phyloP scores from a whole-genome alignment of 2,797 vertebrate species.

The Mormyrops attenuatus region DNA sequence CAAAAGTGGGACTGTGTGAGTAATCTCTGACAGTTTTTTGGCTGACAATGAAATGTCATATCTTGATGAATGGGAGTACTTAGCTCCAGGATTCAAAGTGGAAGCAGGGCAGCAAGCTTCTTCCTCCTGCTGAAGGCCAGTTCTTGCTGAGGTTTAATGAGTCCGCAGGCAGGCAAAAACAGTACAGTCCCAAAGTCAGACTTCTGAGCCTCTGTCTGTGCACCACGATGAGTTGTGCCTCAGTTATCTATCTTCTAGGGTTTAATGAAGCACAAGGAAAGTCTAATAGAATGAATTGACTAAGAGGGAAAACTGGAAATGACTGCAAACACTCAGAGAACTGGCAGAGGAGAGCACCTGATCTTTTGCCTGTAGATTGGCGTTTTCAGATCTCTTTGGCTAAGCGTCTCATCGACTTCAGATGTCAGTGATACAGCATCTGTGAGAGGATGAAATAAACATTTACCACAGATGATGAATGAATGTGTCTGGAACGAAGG shows the following conservation, averaged over 20 bases:
- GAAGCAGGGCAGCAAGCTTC: neutral
- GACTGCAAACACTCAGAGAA: neutral
- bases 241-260: neutral
- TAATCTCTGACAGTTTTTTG: constrained; percentile 18
- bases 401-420: neutral
- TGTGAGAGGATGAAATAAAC: constrained; percentile 1
- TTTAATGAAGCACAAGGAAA: neutral
- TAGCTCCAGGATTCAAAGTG: neutral
- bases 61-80: constrained; percentile 14
- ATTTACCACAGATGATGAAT: neutral
- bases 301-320: neutral
- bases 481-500: neutral
- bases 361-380: neutral
- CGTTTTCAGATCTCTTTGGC: neutral
- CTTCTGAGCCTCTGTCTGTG: neutral
- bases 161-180: neutral
- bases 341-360: neutral
- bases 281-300: neutral
- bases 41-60: constrained; percentile 17
- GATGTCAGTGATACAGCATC: constrained; percentile 4
- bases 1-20: neutral
- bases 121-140: neutral
- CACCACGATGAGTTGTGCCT: neutral
- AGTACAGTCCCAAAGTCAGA: neutral
- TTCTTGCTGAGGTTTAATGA: neutral